phyloP scores from a whole-genome alignment of 1,140 invertebrate species.

The Calephelis nemesis region DNA sequence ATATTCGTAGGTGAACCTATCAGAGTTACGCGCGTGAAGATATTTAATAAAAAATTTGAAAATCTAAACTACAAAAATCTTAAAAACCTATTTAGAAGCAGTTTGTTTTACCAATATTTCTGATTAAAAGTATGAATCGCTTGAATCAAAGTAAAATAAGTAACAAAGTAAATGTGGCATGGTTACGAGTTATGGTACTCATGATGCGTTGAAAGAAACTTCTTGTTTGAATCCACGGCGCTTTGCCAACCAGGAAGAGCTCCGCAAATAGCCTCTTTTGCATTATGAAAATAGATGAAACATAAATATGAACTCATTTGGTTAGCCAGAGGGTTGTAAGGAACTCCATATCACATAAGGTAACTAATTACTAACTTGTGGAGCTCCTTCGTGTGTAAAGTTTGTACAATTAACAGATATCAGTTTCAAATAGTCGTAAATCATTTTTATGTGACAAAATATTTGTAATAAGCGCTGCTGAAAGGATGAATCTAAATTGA shows the following conservation, averaged over 20 bases:
- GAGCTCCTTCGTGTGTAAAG: background rate
- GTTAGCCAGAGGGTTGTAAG: conserved; percentile 3
- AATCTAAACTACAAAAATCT: too few relatives aligned
- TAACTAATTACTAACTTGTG: conserved; percentile 1
- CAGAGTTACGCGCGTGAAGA: too few relatives aligned
- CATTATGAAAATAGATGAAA: conserved; percentile 56
- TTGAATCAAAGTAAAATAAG: background rate
- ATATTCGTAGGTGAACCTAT: too few relatives aligned
- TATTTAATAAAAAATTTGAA: too few relatives aligned
- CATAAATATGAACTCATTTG: conserved; percentile 38
- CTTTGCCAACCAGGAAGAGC: conserved; percentile 38
- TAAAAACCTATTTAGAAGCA: too few relatives aligned
- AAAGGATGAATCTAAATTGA: too few relatives aligned
- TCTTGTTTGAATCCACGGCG: conserved; percentile 35
- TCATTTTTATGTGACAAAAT: too few relatives aligned
- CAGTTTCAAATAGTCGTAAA: background rate
- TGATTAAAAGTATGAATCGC: background rate
- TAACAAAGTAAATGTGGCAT: background rate
- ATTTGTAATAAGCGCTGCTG: too few relatives aligned
- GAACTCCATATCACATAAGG: background rate
- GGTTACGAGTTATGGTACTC: conserved; percentile 3
- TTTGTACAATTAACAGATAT: background rate
- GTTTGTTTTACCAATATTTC: too few relatives aligned
- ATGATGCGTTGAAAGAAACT: conserved; percentile 44
- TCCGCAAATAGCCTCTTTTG: conserved; percentile 52